Base-by-base conservation (phyloP, 2,797 vertebrate genomes). In the Argentina silus region DNA sequence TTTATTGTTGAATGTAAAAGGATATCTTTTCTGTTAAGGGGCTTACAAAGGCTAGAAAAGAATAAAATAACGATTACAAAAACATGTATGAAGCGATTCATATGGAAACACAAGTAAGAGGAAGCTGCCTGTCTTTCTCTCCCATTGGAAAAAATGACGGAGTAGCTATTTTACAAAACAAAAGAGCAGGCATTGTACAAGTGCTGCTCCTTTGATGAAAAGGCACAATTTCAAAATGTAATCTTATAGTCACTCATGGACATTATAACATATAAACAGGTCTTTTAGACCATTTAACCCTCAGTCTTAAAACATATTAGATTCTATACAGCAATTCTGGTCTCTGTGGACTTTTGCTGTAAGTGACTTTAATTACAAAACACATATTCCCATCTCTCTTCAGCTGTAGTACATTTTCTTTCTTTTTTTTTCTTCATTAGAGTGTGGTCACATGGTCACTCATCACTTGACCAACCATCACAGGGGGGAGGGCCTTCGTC, bases 101-200 rank as follows among this genome's bases (percentile, higher is more conserved):
- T 66, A 81, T 1, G 59, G 72, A 69, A 74, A 81, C 67, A 75
- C 2, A 74, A 70, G 79, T 76, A 21, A 78, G 75, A 78, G 77
- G 72, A 84, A 86, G 86, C 89, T 81, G 89, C 86, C 78, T 12
- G 74, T 76, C 77, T 53, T 71, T 83, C 80, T 75, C 69, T 78
- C 85, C 76, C 67, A 56, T 57, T 42, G 81, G 61, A 79, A 78
- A 84, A 74, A 36, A 36, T 23, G 69, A 84, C 63, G 7, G 76
- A 76, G 64, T 6, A 79, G 79, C 80, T 70, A 68, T 48, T 74
- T 65, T 75, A 48, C 71, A 72, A 64, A 19, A 8, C 11, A 69
- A 72, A 72, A 12, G 74, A 83, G 77, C 73, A 72, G 50, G 79
- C 36, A 43, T 48, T 10, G 59, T 65, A 73, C 56, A 85, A 53